Conservation (phyloP, 2,113 vertebrate genomes). For the Tupaia chinensis region DNA sequence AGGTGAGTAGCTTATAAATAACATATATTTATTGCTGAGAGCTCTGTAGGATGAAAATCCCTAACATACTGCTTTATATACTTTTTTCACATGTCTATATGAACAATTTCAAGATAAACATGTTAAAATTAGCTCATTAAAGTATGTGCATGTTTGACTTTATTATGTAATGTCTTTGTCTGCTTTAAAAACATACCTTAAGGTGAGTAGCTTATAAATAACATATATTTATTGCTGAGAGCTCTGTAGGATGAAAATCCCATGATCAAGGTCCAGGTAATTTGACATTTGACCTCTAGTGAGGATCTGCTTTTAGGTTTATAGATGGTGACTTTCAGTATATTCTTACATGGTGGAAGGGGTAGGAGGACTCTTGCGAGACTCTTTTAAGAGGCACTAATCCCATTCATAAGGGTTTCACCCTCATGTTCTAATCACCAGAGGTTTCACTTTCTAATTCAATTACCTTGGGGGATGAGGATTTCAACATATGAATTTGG, state of each 20-base stretch:
- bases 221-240: not conserved
- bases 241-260: not conserved
- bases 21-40: not conserved
- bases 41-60: not conserved
- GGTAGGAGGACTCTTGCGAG: accelerated
- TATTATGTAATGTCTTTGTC: not conserved
- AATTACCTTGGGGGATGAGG: not conserved
- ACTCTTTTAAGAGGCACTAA: not conserved
- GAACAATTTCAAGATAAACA: not conserved
- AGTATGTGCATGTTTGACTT: not conserved
- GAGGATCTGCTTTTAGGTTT: not conserved
- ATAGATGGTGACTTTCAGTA: not conserved
- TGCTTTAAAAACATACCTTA: not conserved
- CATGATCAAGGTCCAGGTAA: not conserved
- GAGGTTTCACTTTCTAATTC: not conserved
- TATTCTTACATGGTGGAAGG: not conserved
- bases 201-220: not conserved
- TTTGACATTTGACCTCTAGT: not conserved
- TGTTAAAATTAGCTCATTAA: not conserved
- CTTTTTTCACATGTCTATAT: not conserved
- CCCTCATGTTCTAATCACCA: not conserved
- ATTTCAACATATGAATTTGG: no score
- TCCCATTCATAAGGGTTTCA: not conserved
- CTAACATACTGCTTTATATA: no score
- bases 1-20: not conserved